A percentile compares a stretch with the other conserved stretches of the same genome.
Conservation (phyloP, 2,888 invertebrate genomes). For the Loripinus fragilis region DNA sequence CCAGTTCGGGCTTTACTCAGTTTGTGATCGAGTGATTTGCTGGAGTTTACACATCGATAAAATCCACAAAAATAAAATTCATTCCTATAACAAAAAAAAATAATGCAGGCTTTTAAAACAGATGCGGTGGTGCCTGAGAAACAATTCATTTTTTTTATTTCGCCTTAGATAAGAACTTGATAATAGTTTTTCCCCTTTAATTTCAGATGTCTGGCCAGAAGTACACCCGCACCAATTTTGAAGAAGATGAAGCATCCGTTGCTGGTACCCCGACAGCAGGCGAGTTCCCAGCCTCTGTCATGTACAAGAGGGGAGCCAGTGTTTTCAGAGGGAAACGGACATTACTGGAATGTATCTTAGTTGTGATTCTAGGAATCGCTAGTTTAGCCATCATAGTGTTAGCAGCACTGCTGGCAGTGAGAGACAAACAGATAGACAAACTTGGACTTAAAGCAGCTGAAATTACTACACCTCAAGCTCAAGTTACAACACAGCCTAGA, state of each 20-base stretch:
- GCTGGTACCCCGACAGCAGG: conserved; percentile 78
- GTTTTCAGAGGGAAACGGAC: conserved; percentile 73
- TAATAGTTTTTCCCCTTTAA: neutral
- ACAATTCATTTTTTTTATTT: too few relatives aligned
- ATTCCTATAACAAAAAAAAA: too few relatives aligned
- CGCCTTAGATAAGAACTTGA: too few relatives aligned
- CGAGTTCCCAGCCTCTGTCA: conserved; percentile 75
- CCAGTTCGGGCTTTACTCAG: too few relatives aligned
- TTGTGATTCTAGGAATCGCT: conserved; percentile 66
- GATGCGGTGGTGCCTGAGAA: too few relatives aligned
- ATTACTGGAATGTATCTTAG: conserved; percentile 72
- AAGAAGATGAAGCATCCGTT: conserved; percentile 81
- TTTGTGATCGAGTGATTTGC: too few relatives aligned
- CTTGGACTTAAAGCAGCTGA: neutral
- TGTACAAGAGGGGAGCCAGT: conserved; percentile 75
- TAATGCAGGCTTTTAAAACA: too few relatives aligned
- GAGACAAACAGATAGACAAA: conserved; percentile 50
- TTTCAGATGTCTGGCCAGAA: conserved; percentile 82
- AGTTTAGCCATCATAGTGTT: conserved; percentile 71
- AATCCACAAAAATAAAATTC: too few relatives aligned
- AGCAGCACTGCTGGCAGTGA: conserved; percentile 68
- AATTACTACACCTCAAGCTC: neutral
- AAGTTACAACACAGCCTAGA: neutral
- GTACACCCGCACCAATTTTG: conserved; percentile 82
- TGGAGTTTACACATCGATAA: too few relatives aligned